A percentile compares a stretch with the other conserved stretches of the same genome.
Evolutionary conservation across 2,797 vertebrate genomes (phyloP).

Genomic region (Mallotus villosus): DNA sequence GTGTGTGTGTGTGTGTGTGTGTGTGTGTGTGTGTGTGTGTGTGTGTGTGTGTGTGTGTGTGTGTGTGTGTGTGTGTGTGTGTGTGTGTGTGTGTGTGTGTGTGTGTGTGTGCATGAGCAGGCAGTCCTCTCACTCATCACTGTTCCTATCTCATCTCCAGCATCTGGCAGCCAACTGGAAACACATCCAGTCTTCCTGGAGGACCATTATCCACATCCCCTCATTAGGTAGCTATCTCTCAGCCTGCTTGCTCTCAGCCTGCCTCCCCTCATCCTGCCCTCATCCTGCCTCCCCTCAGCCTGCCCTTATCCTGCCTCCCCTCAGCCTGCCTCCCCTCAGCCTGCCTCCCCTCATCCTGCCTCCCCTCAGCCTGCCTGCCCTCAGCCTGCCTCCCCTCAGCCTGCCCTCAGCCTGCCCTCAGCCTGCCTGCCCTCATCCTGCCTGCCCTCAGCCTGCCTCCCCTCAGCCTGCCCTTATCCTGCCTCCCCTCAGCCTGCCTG

Average conservation of each 20-base stretch:
- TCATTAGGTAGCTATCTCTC: slow-evolving; percentile 88
- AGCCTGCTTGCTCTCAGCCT: slow-evolving; percentile 31
- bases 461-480: too few relatives aligned
- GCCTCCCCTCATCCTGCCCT: slow-evolving; percentile 73
- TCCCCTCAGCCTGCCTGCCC: slow-evolving; percentile 68
- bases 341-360: background rate
- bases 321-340: slow-evolving; percentile 79
- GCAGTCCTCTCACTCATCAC: slow-evolving; percentile 85
- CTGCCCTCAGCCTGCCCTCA: too few relatives aligned
- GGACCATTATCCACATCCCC: slow-evolving; percentile 98
- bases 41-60: slow-evolving; percentile 13
- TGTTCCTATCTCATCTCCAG: slow-evolving; percentile 88
- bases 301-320: too few relatives aligned
- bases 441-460: too few relatives aligned
- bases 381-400: slow-evolving; percentile 83
- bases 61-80: slow-evolving; percentile 34
- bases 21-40: slow-evolving; percentile 8
- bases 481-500: too few relatives aligned
- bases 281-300: background rate
- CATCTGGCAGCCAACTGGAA: slow-evolving; percentile 99
- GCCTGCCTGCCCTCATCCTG: too few relatives aligned
- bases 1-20: slow-evolving; percentile 10
- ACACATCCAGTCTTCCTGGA: slow-evolving; percentile 95
- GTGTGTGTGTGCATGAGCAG: slow-evolving; percentile 33
- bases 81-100: slow-evolving; percentile 26